Base-by-base conservation (phyloP, 2,797 vertebrate genomes). In the Lacerta agilis region DNA sequence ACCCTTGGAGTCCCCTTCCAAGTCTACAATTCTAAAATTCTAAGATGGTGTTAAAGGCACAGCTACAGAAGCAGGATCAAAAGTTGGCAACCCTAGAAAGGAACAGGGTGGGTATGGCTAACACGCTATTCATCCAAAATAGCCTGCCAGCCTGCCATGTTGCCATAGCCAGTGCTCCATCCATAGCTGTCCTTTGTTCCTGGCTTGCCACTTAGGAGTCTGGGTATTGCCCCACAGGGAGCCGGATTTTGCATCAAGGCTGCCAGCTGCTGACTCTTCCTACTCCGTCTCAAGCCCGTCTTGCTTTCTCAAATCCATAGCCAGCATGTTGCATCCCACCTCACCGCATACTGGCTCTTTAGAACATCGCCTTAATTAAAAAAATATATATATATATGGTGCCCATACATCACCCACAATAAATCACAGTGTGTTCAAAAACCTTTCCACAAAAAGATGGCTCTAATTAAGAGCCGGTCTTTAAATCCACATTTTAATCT, bases 401-500 rank as follows among this genome's bases (percentile, higher is more conserved):
- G 33, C 4, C 77, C 66, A 38, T 55, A 27, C 25, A 38, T 71
- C 25, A 20, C 66, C 25, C 79, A 25, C n/a, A 55, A 79, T 61
- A 10, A 55, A 49, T 41, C 41, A 20, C n/a, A n/a, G 41, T 79
- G 85, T 6, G 43, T 55, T 49, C 27, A 11, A 23, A 41, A 58
- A 38, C 20, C 36, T 33, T 61, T 58, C 45, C 45, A 15, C 29
- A 67, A 41, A 55, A 78, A 5, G 61, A 78, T 78, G 38, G 4
- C 64, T 79, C 45, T 79, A 69, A 86, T 86, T 78, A 86, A 79
- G 29, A 49, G 23, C 61, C 29, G n/a, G 5, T 86, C n/a, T 67
- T 55, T 79, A 79, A 86, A 79, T 86, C 9, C 25, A 58, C 33
- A 79, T 79, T 86, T 79, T 27, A 72, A 71, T 71, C 33, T 86